Percentiles rank a stretch among this genome's conserved stretches.
phyloP scores from a whole-genome alignment of 2,797 vertebrate genomes.

The Hephaestus fuliginosus region DNA sequence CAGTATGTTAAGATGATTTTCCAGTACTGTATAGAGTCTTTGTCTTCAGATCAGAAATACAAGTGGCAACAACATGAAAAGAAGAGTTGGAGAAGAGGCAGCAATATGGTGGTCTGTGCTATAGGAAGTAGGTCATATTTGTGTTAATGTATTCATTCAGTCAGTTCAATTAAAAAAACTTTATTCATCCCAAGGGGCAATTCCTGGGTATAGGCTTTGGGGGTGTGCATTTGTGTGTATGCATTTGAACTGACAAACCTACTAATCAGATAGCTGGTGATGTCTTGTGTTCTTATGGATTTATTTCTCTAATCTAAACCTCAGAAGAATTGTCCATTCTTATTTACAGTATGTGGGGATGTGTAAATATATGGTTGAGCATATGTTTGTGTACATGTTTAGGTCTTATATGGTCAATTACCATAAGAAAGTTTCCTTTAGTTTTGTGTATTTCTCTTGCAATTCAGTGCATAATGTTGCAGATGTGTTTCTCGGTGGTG shows the following conservation, averaged over 20 bases:
- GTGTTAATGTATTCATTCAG: constrained; percentile 7
- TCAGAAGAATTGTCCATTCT: neutral
- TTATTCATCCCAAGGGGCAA: too few relatives aligned
- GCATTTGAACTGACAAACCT: constrained; percentile 16
- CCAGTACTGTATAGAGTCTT: neutral
- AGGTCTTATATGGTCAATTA: constrained; percentile 16
- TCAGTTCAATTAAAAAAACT: too few relatives aligned
- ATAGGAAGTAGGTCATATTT: constrained; percentile 45
- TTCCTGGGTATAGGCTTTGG: too few relatives aligned
- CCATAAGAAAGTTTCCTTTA: neutral
- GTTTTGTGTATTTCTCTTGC: neutral
- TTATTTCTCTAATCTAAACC: neutral
- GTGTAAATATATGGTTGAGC: constrained; percentile 3
- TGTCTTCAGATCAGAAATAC: constrained; percentile 16
- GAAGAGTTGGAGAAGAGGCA: constrained; percentile 12
- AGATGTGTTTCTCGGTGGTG: constrained; percentile 9
- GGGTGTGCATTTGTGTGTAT: neutral
- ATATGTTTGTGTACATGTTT: constrained; percentile 5
- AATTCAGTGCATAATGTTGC: constrained; percentile 20
- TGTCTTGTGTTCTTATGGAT: constrained; percentile 10
- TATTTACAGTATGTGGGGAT: neutral
- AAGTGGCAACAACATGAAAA: constrained; percentile 10
- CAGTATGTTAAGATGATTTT: neutral
- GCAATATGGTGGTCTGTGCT: constrained; percentile 27
- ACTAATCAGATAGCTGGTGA: neutral